Evolutionary conservation across 2,113 vertebrate genomes (phyloP).

Genomic region (Lampris incognitus): DNA sequence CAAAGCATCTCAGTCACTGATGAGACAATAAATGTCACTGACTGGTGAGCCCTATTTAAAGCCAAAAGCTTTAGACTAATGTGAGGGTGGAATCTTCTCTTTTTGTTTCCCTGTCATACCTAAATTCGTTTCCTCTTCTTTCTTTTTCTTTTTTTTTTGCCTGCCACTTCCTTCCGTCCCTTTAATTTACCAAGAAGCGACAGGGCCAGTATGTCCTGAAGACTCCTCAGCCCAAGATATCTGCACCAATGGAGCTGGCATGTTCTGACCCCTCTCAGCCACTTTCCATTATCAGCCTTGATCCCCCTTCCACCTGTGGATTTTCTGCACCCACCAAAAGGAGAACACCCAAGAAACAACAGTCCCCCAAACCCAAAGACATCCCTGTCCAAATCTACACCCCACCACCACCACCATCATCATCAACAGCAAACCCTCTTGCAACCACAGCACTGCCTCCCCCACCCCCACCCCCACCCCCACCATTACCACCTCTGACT

Average conservation of each 20-base stretch:
- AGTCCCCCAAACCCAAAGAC: conserved; percentile 57
- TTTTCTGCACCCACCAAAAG: conserved; percentile 46
- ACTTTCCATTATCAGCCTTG: conserved; percentile 53
- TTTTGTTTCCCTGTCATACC: background rate
- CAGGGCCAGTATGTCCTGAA: conserved; percentile 82
- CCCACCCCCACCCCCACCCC: background rate
- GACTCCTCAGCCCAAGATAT: conserved; percentile 68
- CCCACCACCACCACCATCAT: conserved; percentile 52
- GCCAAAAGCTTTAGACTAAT: background rate
- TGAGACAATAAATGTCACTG: too few species aligned
- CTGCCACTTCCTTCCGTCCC: too few species aligned
- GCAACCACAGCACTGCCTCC: conserved; percentile 5
- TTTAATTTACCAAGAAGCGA: conserved; percentile 80
- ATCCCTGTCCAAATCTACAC: conserved; percentile 77
- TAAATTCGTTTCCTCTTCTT: background rate
- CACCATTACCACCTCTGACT: background rate
- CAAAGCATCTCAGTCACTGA: conserved; percentile 4
- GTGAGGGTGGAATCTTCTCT: background rate
- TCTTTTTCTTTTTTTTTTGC: background rate
- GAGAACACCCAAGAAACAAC: conserved; percentile 52
- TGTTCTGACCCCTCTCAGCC: conserved; percentile 51
- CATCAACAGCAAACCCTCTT: background rate
- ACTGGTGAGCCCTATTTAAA: conserved; percentile 2
- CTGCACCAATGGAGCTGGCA: conserved; percentile 21
- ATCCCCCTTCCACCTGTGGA: conserved; percentile 15